phyloP scores from a whole-genome alignment of 2,113 vertebrate species.

The Centrocercus urophasianus region DNA sequence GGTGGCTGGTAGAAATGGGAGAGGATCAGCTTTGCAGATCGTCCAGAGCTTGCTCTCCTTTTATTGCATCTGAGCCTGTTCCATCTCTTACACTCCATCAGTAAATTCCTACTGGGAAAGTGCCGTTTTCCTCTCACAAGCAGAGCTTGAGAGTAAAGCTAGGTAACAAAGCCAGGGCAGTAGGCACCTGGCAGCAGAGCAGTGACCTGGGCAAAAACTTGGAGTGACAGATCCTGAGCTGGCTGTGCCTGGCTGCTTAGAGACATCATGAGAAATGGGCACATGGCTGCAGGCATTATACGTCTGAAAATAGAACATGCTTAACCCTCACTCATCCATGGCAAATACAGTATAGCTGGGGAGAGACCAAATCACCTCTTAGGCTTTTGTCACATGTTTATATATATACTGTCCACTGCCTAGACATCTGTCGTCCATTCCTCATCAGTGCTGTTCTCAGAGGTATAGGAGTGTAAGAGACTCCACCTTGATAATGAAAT shows the following conservation, averaged over 20 bases:
- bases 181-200: not conserved
- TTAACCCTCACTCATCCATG: not conserved
- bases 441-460: not conserved
- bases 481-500: not conserved
- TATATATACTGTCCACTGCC: not conserved
- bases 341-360: not conserved
- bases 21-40: not conserved
- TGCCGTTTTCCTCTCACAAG: not conserved
- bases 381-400: not conserved
- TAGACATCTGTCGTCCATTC: not conserved
- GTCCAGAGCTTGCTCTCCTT: not conserved
- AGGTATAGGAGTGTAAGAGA: not conserved
- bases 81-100: not conserved
- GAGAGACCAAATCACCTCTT: not conserved
- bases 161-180: not conserved
- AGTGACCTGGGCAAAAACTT: not conserved
- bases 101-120: not conserved
- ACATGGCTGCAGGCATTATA: not conserved
- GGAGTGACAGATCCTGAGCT: not conserved
- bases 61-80: not conserved
- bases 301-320: not conserved
- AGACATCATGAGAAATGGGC: accelerated
- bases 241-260: not conserved
- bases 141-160: not conserved
- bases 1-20: not conserved